phyloP scores from a whole-genome alignment of 2,888 invertebrate species.

The Caenorhabditis drosophilae region DNA sequence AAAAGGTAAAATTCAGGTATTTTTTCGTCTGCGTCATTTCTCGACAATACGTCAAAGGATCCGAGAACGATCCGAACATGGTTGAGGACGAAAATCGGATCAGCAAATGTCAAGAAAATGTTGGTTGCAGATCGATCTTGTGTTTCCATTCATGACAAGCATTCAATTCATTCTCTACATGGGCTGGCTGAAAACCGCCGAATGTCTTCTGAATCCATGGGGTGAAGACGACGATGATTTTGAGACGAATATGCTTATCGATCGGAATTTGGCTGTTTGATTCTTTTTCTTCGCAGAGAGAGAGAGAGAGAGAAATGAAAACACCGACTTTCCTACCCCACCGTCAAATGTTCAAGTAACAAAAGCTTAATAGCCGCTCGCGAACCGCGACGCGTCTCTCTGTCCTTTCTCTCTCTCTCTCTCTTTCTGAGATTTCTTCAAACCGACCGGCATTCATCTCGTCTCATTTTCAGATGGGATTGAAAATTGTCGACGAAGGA shows the following conservation, averaged over 20 bases:
- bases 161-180: slow-evolving; percentile 59
- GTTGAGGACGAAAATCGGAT: slow-evolving; percentile 12
- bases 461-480: slow-evolving; percentile 48
- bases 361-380: too few species aligned
- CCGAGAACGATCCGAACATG: slow-evolving; percentile 29
- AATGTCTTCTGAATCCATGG: slow-evolving; percentile 64
- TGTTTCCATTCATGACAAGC: slow-evolving; percentile 60
- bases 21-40: slow-evolving; percentile 54
- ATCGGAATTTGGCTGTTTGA: slow-evolving; percentile 56
- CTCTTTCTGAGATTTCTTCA: too few species aligned
- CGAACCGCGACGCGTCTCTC: too few species aligned
- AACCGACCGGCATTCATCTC: too few species aligned
- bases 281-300: too few species aligned
- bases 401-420: too few species aligned
- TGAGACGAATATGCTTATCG: slow-evolving; percentile 58
- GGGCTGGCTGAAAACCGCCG: slow-evolving; percentile 65
- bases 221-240: slow-evolving; percentile 64
- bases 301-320: too few species aligned
- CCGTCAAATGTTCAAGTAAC: too few species aligned
- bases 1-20: slow-evolving; percentile 20
- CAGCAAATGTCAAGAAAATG: too few species aligned
- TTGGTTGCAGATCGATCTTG: slow-evolving; percentile 44
- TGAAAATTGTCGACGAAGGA: slow-evolving; percentile 59
- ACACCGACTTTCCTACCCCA: too few species aligned
- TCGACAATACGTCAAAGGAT: slow-evolving; percentile 49